A percentile compares a stretch with the other conserved stretches of the same genome.
Conservation (phyloP, 2,888 invertebrate genomes). For the Nymphalis c-album region DNA sequence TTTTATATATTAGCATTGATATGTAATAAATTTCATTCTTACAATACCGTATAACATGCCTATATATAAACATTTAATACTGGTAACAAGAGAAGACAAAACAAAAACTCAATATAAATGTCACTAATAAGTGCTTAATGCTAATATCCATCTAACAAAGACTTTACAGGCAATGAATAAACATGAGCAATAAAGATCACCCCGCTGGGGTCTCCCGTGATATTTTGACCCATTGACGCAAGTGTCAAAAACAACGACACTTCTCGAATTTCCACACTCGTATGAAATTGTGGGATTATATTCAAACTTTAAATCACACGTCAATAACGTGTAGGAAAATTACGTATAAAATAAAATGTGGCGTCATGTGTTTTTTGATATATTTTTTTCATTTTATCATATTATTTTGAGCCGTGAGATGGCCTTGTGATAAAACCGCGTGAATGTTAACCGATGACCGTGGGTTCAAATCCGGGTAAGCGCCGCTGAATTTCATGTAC, state of each 20-base stretch:
- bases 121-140: constrained; percentile 15
- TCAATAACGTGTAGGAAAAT: neutral
- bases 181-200: constrained; percentile 39
- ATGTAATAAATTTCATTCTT: too few species aligned
- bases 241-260: constrained; percentile 43
- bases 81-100: neutral
- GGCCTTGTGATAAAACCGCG: too few species aligned
- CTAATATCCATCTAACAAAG: constrained; percentile 24
- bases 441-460: too few species aligned
- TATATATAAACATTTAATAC: neutral
- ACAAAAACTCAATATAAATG: constrained; percentile 1
- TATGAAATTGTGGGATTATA: constrained; percentile 29
- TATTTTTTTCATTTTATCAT: too few species aligned
- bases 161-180: constrained; percentile 14
- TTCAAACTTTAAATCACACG: constrained; percentile 3
- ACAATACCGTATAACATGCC: neutral
- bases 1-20: too few species aligned
- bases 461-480: too few species aligned
- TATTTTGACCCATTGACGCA: constrained; percentile 44
- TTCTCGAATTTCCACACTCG: constrained; percentile 37
- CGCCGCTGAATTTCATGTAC: too few species aligned
- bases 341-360: too few species aligned
- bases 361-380: too few species aligned
- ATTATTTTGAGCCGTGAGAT: too few species aligned
- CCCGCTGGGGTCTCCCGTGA: constrained; percentile 47